Conservation (phyloP, 2,888 invertebrate genomes). For the Lasiommata megera region DNA sequence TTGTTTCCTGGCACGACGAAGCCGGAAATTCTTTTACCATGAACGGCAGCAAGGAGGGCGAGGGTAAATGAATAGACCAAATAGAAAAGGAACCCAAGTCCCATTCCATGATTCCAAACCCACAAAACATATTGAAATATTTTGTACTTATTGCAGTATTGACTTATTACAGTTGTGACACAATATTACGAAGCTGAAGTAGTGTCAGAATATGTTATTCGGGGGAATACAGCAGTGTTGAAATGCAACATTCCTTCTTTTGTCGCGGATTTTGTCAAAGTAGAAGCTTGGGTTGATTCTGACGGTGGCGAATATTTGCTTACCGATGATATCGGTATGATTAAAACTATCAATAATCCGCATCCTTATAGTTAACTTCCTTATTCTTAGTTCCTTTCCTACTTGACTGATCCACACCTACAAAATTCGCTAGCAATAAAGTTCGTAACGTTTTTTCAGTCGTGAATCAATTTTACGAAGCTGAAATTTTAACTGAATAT, state of each 20-base stretch:
- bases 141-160: too few relatives aligned
- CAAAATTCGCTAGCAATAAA: not conserved
- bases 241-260: conserved; percentile 95
- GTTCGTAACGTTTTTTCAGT: conserved; percentile 46
- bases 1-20: conserved; percentile 93
- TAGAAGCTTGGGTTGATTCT: conserved; percentile 89
- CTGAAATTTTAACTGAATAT: conserved; percentile 93
- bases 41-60: conserved; percentile 56
- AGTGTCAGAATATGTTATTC: conserved; percentile 94
- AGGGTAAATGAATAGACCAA: conserved; percentile 50
- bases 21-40: conserved; percentile 79
- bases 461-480: conserved; percentile 94
- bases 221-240: conserved; percentile 92
- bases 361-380: not conserved
- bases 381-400: not conserved
- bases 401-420: not conserved
- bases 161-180: conserved; percentile 87
- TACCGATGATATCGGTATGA: conserved; percentile 87
- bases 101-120: conserved; percentile 18
- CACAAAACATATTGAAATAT: not conserved
- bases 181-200: conserved; percentile 95
- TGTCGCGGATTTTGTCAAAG: conserved; percentile 94
- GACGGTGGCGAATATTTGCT: conserved; percentile 86
- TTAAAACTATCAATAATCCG: not conserved
- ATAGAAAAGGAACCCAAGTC: not conserved